Percentiles rank a stretch among this genome's conserved stretches.
phyloP scores from a whole-genome alignment of 2,888 invertebrate species.

The Cephonodes hylas region DNA sequence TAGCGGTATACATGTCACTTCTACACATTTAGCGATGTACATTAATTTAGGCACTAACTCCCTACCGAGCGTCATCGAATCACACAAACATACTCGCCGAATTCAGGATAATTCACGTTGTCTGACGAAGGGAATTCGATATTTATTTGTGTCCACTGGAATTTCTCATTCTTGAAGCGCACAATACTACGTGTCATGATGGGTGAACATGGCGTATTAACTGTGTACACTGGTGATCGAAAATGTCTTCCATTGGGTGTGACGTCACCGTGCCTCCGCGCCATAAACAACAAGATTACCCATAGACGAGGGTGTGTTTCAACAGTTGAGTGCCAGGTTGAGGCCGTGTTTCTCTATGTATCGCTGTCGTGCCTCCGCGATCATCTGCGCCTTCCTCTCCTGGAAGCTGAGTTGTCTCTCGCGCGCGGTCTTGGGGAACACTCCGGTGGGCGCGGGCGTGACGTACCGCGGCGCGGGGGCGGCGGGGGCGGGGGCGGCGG shows the following conservation, averaged over 20 bases:
- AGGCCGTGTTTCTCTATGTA: conserved; percentile 90
- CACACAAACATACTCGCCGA: neutral
- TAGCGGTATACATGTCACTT: too few species aligned
- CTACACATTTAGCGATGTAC: conserved; percentile 14
- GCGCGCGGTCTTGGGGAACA: conserved; percentile 79
- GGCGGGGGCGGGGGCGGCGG: conserved; percentile 22
- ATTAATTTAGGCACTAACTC: conserved; percentile 29
- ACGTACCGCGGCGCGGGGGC: conserved; percentile 44
- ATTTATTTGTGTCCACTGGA: too few species aligned
- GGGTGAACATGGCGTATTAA: neutral
- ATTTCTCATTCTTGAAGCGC: neutral
- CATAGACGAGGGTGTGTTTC: conserved; percentile 20
- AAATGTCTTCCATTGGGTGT: neutral
- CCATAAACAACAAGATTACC: conserved; percentile 33
- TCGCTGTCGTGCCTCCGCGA: conserved; percentile 87
- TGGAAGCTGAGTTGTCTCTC: conserved; percentile 88
- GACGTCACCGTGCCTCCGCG: neutral
- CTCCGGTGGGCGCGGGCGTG: conserved; percentile 53
- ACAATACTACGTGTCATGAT: neutral
- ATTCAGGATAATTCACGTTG: neutral
- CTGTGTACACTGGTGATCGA: neutral
- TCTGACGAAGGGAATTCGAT: neutral
- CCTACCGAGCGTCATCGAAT: conserved; percentile 7
- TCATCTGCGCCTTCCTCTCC: conserved; percentile 88
- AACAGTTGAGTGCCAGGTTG: conserved; percentile 50